These are phyloP conservation scores for Branchinecta lynchi DNA, from an alignment of 1,140 invertebrate species.

Conservation along the genomic window DNA sequence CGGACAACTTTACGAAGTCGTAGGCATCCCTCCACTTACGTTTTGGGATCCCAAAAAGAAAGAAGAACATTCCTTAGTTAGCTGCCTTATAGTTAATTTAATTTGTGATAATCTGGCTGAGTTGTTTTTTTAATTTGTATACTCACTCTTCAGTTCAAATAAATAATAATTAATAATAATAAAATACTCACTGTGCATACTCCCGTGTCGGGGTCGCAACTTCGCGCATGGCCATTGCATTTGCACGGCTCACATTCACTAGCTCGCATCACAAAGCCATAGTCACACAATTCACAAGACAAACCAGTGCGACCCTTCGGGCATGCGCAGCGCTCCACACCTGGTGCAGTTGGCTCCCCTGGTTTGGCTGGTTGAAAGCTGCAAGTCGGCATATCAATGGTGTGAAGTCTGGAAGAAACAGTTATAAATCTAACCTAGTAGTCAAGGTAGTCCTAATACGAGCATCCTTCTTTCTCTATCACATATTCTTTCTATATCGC, in stretches of 20 bases:
- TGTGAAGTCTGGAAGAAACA: constrained; percentile 18
- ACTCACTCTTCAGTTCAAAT: too few relatives aligned
- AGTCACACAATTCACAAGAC: constrained; percentile 67
- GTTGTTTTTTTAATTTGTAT: too few relatives aligned
- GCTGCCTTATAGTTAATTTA: too few relatives aligned
- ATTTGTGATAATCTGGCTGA: too few relatives aligned
- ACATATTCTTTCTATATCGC: too few relatives aligned
- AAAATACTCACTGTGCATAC: constrained; percentile 50
- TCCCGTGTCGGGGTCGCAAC: constrained; percentile 59
- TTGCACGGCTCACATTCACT: constrained; percentile 48
- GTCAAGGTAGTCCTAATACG: not conserved
- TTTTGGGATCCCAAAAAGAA: too few relatives aligned
- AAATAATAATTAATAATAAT: too few relatives aligned
- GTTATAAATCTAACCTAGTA: constrained; percentile 21
- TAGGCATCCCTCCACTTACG: too few relatives aligned
- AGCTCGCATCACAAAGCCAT: constrained; percentile 58
- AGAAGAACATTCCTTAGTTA: too few relatives aligned
- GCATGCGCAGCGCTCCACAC: constrained; percentile 40
- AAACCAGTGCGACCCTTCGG: constrained; percentile 51
- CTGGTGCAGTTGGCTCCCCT: constrained; percentile 24
- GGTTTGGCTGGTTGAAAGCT: not conserved
- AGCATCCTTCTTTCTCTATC: too few relatives aligned
- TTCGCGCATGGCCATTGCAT: constrained; percentile 71
- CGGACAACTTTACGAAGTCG: too few relatives aligned
- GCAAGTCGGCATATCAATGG: not conserved